Base-by-base conservation (phyloP, 53 echinoderm and acorn worm genomes). In the Paracentrotus lividus region DNA sequence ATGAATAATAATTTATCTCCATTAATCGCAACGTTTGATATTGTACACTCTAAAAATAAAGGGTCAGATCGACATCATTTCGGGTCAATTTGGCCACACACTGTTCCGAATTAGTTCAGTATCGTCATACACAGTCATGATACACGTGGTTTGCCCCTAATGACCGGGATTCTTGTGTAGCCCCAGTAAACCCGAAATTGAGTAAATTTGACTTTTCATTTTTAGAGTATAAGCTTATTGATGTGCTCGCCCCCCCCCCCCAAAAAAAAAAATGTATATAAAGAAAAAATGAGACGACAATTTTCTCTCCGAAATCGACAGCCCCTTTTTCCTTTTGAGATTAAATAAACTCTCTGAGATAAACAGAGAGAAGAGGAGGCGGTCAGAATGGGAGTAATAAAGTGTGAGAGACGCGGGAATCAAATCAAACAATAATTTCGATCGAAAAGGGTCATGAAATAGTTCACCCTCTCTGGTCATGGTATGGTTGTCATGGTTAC, bases 381-480 rank as follows among this genome's bases (percentile, higher is more conserved):
- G 86, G 86, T 86, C 86, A 86, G 56, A 86, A 56, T 55, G 8
- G 34, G 55, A 33, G 86, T 56, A 56, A 55, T 56, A 86, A 86
- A 86, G 55, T 86, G 86, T 86, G 86, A 86, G 86, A 55, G 86
- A 86, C 36, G 4, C 56, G 12, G 36, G 33, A 86, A 86, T 86
- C 86, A 56, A 86, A 86, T 86, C 56, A 86, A 85, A 86, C 55
- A 86, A 54, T 54, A 56, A 86, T 33, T 52, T 54, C 53, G 55
- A 86, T 86, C 34, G 56, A 86, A 53, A 51, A 55, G 56, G 86
- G 55, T 86, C 56, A 34, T 21, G 38, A 12, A 21, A 86, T 20
- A 86, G 14, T 55, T 86, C 56, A 23, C 56, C 36, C 33, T 44
- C 15, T 10, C 42, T 42, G 42, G 21, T 20, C 18, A 42, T 77